phyloP scores from a whole-genome alignment of 2,888 invertebrate genomes.

The Campoletis raptor region DNA sequence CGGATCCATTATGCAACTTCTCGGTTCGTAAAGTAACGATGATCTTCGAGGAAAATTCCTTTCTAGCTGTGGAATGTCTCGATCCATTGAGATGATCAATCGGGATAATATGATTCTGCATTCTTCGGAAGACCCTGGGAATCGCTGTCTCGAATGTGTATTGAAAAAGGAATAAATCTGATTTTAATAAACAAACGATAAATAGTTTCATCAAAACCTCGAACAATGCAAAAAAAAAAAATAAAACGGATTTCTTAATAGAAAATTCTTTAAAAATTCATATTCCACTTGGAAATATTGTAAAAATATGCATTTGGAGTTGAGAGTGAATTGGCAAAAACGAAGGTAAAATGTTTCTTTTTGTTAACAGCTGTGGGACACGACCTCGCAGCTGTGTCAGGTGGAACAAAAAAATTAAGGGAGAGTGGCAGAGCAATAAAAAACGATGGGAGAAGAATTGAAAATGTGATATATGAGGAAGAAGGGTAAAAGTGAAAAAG shows the following conservation, averaged over 20 bases:
- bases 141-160: not conserved
- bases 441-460: conserved; percentile 47
- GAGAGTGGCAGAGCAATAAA: conserved; percentile 43
- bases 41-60: conserved; percentile 76
- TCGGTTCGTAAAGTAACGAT: conserved; percentile 81
- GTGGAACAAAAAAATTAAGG: conserved; percentile 42
- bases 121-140: not conserved
- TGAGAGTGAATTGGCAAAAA: conserved; percentile 3
- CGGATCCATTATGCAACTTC: conserved; percentile 83
- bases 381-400: conserved; percentile 43
- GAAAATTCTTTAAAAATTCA: not conserved
- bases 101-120: not conserved
- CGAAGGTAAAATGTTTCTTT: conserved; percentile 10
- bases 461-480: conserved; percentile 43
- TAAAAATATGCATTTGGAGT: not conserved
- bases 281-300: not conserved
- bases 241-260: not conserved
- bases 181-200: not conserved
- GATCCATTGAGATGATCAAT: conserved; percentile 2
- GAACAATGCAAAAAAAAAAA: not conserved
- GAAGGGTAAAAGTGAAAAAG: conserved; percentile 39
- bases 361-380: conserved; percentile 45
- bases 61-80: conserved; percentile 36
- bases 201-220: not conserved
- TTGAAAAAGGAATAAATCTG: not conserved